Percentiles rank a stretch among this genome's conserved stretches.
Evolutionary conservation across 2,888 invertebrate genomes (phyloP).

Genomic region (Eilema griseolum): DNA sequence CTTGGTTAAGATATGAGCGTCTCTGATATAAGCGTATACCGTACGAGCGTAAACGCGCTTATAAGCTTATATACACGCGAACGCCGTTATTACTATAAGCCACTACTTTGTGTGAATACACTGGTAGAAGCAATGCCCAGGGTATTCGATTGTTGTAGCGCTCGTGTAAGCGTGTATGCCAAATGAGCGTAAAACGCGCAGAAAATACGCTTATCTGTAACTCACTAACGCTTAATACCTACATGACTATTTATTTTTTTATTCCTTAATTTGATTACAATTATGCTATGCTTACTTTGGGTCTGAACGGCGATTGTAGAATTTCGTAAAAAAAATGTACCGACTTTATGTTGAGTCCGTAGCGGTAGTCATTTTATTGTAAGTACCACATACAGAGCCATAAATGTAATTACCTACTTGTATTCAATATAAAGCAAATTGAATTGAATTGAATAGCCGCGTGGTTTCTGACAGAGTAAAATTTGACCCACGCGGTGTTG

Average conservation of each 20-base stretch:
- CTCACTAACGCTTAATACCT: background rate
- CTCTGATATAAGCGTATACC: background rate
- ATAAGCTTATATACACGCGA: background rate
- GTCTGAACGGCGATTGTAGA: background rate
- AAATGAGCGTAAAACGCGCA: background rate
- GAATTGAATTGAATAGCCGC: background rate
- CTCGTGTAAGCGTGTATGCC: background rate
- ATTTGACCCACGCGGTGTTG: too few relatives aligned
- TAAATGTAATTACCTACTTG: too few relatives aligned
- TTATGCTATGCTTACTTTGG: too few relatives aligned
- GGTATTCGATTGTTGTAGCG: background rate
- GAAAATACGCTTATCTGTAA: background rate
- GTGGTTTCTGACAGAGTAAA: too few relatives aligned
- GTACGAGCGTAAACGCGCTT: background rate
- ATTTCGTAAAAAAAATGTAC: background rate
- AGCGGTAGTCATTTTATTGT: too few relatives aligned
- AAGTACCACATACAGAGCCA: too few relatives aligned
- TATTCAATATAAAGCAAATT: too few relatives aligned
- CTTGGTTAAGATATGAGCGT: background rate
- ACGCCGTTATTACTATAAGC: background rate
- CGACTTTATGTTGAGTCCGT: background rate
- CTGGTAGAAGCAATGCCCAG: too few relatives aligned
- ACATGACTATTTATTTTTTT: background rate
- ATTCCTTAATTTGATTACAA: background rate
- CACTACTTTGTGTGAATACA: background rate